These are phyloP conservation scores for Corynorhinus townsendii DNA, from an alignment of 2,113 vertebrate species.

Conservation along the genomic window DNA sequence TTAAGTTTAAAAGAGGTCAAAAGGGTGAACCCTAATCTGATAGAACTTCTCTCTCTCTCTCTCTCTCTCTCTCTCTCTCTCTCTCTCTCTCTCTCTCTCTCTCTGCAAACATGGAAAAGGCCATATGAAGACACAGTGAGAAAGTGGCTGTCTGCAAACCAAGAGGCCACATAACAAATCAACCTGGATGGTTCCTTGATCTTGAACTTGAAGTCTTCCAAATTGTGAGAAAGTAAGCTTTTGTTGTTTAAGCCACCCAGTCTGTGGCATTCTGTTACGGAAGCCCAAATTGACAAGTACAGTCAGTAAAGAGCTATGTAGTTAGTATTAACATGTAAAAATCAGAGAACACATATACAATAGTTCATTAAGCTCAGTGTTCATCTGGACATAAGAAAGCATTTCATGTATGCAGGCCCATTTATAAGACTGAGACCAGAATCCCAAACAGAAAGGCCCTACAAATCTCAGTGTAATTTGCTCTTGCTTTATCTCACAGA, in stretches of 20 bases:
- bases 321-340: neutral
- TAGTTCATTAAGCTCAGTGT: neutral
- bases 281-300: neutral
- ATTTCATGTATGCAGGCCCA: neutral
- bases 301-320: neutral
- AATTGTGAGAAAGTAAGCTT: neutral
- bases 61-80: neutral
- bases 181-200: neutral
- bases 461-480: neutral
- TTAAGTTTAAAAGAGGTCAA: neutral
- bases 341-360: neutral
- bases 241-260: neutral
- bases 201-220: neutral
- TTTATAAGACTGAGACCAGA: neutral
- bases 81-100: neutral
- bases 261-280: neutral
- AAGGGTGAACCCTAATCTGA: neutral
- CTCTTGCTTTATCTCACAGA: neutral
- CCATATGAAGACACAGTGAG: neutral
- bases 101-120: neutral
- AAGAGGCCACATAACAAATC: neutral
- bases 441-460: neutral
- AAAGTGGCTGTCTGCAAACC: neutral
- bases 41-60: neutral
- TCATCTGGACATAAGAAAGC: neutral